Conservation (phyloP, 2,113 vertebrate species). For the Hylia prasina region DNA sequence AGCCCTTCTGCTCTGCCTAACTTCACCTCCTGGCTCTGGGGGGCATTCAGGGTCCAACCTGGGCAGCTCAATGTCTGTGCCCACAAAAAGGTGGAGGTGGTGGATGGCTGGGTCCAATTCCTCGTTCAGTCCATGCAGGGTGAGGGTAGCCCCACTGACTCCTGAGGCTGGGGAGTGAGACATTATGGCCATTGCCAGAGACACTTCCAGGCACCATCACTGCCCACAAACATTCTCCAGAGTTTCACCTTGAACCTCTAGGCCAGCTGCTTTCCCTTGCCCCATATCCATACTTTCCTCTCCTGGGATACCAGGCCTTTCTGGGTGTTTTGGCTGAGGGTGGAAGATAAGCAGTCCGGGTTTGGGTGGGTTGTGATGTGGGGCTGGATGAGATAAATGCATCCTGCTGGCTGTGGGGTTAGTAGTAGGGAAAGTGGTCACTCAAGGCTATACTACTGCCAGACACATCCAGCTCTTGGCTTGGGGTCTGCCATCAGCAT, state of each 20-base stretch:
- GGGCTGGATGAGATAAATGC: background rate
- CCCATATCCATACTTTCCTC: background rate
- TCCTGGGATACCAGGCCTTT: background rate
- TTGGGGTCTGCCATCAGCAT: background rate
- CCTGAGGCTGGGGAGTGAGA: background rate
- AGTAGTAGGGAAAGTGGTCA: background rate
- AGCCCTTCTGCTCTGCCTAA: fast-evolving
- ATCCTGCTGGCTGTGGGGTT: background rate
- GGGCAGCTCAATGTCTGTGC: background rate
- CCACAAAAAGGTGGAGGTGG: background rate
- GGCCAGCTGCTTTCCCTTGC: background rate
- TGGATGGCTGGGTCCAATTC: background rate
- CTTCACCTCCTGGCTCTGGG: background rate
- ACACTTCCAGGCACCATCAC: background rate
- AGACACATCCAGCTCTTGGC: background rate
- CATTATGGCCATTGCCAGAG: background rate
- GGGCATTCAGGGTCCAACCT: too few relatives aligned
- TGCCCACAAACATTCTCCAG: background rate
- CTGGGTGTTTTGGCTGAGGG: background rate
- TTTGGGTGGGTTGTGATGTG: background rate
- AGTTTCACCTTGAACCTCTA: background rate
- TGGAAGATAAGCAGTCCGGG: background rate
- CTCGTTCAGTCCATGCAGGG: background rate
- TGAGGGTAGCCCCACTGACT: background rate
- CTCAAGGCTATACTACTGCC: background rate